Evolutionary conservation across 2,113 vertebrate genomes (phyloP), one percentile per base, ranked within the genome.

Genomic region (Grus americana): DNA sequence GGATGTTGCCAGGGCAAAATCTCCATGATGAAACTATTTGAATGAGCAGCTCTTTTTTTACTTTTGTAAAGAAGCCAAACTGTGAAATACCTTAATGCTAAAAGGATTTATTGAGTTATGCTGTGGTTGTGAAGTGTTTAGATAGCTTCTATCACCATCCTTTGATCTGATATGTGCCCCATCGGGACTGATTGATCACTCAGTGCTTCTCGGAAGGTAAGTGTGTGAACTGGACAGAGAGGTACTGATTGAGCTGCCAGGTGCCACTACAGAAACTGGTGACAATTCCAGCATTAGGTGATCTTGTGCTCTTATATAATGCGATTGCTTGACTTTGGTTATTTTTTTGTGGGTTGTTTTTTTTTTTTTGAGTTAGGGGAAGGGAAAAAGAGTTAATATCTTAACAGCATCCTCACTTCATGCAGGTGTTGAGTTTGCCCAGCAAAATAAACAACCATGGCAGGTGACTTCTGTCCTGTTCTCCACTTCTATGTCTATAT

Each of bases 221-320:
- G n/a, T 29, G n/a, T 70, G 81, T 52, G 47, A 84, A 55, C 63
- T 62, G 80, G 68, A 74, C 75, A 59, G 75, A 92, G 79, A 81
- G 75, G 73, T 72, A 57, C 70, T 88, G 92, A 96, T 70, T 63
- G 71, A 96, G 61, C 92, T 92, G 88, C 76, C 95, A 87, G 82
- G 46, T 82, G 46, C 55, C 27, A 19, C 74, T 88, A 80, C n/a
- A 72, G 38, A 63, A 54, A 27, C 29, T 9, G 79, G 72, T 78
- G 63, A 72, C 82, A 71, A 34, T 73, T 70, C 66, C 79, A 61
- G 55, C 21, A 20, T 24, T 6, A 50, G 83, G n/a, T 84, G 63
- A 29, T 90, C 16, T 57, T 75, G 5, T 46, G 26, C 36, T 72
- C 16, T 40, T 36, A 23, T 34, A 2, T 29, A n/a, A 49, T 50